Evolutionary conservation across 2,888 invertebrate species (phyloP).

Genomic region (Altica lythri): DNA sequence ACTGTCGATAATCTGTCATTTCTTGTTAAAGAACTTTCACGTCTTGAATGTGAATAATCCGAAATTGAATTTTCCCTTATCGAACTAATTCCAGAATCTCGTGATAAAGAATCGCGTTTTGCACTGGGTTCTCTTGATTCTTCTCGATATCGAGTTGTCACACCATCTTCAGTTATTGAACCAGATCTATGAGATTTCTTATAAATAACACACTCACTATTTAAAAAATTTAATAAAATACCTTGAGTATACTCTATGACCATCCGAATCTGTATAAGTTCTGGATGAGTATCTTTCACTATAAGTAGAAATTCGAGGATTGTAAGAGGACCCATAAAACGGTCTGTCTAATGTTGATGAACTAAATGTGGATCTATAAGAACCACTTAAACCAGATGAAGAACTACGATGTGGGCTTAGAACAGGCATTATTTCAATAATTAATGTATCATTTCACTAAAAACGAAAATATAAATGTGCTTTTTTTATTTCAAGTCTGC

Average conservation of each 20-base stretch:
- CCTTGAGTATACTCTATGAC: conserved; percentile 58
- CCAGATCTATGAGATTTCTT: conserved; percentile 46
- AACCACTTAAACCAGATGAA: conserved; percentile 52
- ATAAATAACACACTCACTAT: background rate
- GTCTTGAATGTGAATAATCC: conserved; percentile 58
- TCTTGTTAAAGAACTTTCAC: conserved; percentile 60
- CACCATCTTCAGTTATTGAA: conserved; percentile 56
- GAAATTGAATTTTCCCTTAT: conserved; percentile 50
- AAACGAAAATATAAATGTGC: conserved; percentile 34
- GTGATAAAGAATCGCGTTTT: conserved; percentile 48
- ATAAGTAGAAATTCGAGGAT: conserved; percentile 54
- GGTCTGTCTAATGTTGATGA: conserved; percentile 62
- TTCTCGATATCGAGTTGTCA: conserved; percentile 57
- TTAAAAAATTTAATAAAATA: conserved; percentile 27
- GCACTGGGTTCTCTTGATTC: conserved; percentile 53
- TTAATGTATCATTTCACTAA: conserved; percentile 35
- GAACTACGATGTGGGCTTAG: conserved; percentile 60
- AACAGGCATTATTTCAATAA: conserved; percentile 40
- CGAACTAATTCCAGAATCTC: conserved; percentile 52
- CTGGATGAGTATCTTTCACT: conserved; percentile 63
- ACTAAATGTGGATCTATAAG: conserved; percentile 60
- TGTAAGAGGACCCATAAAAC: conserved; percentile 59
- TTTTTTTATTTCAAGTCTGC: conserved; percentile 34
- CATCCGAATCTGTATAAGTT: conserved; percentile 62
- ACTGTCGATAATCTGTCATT: conserved; percentile 44